Base-by-base conservation (phyloP, 1,140 invertebrate genomes). In the Meteorus sp. region DNA sequence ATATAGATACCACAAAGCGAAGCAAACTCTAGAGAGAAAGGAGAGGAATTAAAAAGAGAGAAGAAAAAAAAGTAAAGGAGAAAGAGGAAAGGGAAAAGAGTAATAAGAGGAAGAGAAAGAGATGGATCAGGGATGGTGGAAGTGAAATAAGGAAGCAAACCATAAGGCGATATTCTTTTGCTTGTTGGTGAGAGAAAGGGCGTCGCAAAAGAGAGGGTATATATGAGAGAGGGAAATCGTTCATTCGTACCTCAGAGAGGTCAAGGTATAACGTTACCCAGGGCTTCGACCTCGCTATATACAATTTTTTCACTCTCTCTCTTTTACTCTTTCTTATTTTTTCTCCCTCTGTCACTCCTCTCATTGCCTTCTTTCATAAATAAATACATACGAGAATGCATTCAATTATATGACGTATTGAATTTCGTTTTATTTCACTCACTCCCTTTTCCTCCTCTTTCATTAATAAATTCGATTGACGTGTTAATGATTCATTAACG, bases 201-300 rank as follows among this genome's bases (percentile, higher is more conserved):
- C 33, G 58, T n/a, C n/a, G n/a, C n/a, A n/a, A n/a, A n/a, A n/a
- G n/a, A n/a, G 44, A 22, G 44, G 20, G 53, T 64, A n/a, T n/a
- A n/a, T n/a, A n/a, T n/a, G 64, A 68, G 65, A 61, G 58, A 37
- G 44, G 29, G 56, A 69, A 68, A 69, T 67, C 63, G 58, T 59
- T 69, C 68, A 66, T 67, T 69, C 66, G 68, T 60, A 62, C 65
- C 65, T 65, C 59, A 19, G n/a, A 62, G 56, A 58, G 56, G 56
- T 58, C 56, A 58, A 58, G 56, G 56, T 58, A 48, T 58, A 51
- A 58, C 43, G 45, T 58, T 58, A 58, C 56, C 47, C 37, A 37
- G 56, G 56, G 56, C 56, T 58, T 48, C 56, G 56, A 58, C 56
- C 56, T 58, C 56, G 25, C 39, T 27, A 43, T 58, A 48, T n/a